Evolutionary conservation across 2,888 invertebrate species (phyloP), one percentile per base, ranked within the genome.

Genomic region (Drosophila bunnanda): DNA sequence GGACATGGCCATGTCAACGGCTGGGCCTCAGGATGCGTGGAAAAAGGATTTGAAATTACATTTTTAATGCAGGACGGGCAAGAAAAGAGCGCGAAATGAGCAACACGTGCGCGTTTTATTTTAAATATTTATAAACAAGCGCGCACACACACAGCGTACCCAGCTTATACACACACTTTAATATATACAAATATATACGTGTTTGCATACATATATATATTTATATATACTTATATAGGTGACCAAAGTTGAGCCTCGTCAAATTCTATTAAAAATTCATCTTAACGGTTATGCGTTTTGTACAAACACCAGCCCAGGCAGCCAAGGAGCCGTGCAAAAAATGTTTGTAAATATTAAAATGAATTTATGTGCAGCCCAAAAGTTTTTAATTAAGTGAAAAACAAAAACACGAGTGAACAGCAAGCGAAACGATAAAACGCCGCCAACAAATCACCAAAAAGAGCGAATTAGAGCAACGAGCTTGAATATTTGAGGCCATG

Each of bases 301-400:
- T 75, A 69, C 79, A 77, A 84, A 81, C 71, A 61, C 48, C 39
- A 39, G 50, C 57, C 46, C 36, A 62, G 59, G 46, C 58, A 75
- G 58, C 61, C 64, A 61, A 61, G 57, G 48, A 58, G 70, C 60
- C 60, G 54, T 12, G 46, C 69, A 50, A 57, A 64, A 58, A 73
- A 79, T 84, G 85, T 83, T 84, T 83, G 88, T 87, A 84, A 87
- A 83, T 83, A 84, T 83, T 83, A 79, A 83, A 83, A 83, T 84
- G 77, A 83, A 83, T 83, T 83, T 83, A 87, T 79, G 82, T 84
- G 79, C 88, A 75, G 76, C 79, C 69, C 54, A 71, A 82, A 84
- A 83, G 88, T 87, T 83, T 83, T 83, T 83, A 83, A 83, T 83
- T 83, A 83, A 83, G 88, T 83, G 82, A 83, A 87, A 78, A 74